Evolutionary conservation across 30 jellyfish, hydroid and myxozoan species (phyloP).

Genomic region (Haliclystus octoradiatus): DNA sequence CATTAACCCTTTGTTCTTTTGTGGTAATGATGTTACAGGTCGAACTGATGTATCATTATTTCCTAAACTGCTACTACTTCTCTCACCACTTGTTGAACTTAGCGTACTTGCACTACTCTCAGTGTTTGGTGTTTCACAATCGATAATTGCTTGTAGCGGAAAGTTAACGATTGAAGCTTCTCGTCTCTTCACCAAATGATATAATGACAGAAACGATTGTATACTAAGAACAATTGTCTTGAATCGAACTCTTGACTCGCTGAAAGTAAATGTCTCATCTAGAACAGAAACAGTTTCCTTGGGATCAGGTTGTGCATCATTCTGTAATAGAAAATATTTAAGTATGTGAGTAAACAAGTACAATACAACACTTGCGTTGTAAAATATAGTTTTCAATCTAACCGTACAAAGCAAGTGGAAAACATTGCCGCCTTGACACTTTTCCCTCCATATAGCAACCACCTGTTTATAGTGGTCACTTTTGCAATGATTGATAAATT

Average conservation of each 20-base stretch:
- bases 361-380: no score
- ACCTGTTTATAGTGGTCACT: no score
- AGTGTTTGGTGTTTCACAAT: neutral
- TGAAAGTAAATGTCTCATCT: constrained; percentile 55
- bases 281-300: constrained; percentile 7
- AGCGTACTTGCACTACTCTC: neutral
- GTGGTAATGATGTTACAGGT: neutral
- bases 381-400: no score
- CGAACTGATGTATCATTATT: neutral
- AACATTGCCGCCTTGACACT: no score
- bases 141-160: neutral
- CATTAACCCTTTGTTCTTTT: neutral
- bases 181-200: constrained; percentile 50
- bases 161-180: neutral
- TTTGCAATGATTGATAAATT: no score
- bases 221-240: constrained; percentile 89
- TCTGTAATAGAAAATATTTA: no score
- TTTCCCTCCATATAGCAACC: no score
- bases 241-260: constrained; percentile 40
- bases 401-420: no score
- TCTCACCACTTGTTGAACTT: neutral
- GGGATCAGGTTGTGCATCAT: no score
- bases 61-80: neutral
- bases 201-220: constrained; percentile 88
- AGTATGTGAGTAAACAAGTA: no score